Percentiles rank a stretch among this genome's conserved stretches.
Evolutionary conservation across 2,888 invertebrate genomes (phyloP).

Genomic region (Dioctria rufipes): DNA sequence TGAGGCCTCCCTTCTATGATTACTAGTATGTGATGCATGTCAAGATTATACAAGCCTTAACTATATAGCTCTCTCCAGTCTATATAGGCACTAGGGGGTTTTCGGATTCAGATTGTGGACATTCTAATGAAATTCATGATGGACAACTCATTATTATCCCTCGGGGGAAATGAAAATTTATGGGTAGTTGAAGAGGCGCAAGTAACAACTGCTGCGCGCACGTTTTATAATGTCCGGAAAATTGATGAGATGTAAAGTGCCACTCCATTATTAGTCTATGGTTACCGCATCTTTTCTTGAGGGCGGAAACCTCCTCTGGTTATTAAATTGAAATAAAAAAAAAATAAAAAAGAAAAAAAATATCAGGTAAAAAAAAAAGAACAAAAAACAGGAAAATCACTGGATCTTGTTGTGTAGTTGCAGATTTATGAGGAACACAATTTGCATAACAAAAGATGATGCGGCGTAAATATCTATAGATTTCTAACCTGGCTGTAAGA

Average conservation of each 20-base stretch:
- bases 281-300: slow-evolving; percentile 34
- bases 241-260: slow-evolving; percentile 45
- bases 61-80: not conserved
- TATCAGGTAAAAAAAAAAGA: not conserved
- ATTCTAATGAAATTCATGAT: slow-evolving; percentile 55
- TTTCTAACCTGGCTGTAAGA: not conserved
- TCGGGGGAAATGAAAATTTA: slow-evolving; percentile 44
- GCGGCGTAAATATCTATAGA: not conserved
- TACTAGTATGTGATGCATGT: slow-evolving; percentile 18
- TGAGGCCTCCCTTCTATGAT: slow-evolving; percentile 18
- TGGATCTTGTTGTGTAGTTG: not conserved
- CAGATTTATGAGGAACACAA: slow-evolving; percentile 33
- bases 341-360: slow-evolving; percentile 12
- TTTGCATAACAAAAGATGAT: slow-evolving; percentile 41
- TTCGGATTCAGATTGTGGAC: slow-evolving; percentile 26
- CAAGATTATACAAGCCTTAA: slow-evolving; percentile 1
- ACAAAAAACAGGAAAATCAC: not conserved
- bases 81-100: slow-evolving; percentile 1
- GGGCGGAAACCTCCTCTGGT: slow-evolving; percentile 40
- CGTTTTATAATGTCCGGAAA: slow-evolving; percentile 10
- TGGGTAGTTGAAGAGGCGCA: slow-evolving; percentile 25
- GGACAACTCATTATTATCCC: slow-evolving; percentile 58
- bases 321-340: slow-evolving; percentile 15
- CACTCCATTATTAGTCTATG: slow-evolving; percentile 7
- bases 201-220: not conserved